Conservation (phyloP, 2,113 vertebrate species). For the Apaloderma vittatum region DNA sequence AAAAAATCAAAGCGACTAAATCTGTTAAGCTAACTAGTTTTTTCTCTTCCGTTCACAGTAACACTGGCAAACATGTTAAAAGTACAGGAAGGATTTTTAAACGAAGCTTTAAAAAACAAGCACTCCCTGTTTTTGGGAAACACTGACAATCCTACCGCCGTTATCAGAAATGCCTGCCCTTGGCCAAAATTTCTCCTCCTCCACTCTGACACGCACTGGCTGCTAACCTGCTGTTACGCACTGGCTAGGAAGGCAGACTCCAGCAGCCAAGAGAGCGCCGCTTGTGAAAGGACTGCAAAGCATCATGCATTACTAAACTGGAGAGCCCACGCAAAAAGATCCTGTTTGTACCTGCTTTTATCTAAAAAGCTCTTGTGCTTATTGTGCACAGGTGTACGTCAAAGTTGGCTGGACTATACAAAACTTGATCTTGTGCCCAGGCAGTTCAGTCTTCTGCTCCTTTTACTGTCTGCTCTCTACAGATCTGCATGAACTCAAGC, state of each 20-base stretch:
- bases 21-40: background rate
- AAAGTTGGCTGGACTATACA: background rate
- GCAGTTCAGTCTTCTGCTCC: background rate
- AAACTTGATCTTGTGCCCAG: background rate
- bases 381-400: background rate
- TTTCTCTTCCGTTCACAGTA: background rate
- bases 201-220: background rate
- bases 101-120: background rate
- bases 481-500: background rate
- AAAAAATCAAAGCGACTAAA: background rate
- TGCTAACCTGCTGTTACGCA: background rate
- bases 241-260: background rate
- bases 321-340: background rate
- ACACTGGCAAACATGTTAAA: background rate
- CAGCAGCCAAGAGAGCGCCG: fast-evolving
- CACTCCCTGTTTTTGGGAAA: background rate
- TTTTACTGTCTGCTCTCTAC: background rate
- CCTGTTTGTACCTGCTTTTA: background rate
- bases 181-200: background rate
- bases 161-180: conserved; percentile 11
- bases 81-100: background rate
- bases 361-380: background rate
- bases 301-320: background rate
- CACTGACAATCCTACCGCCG: background rate
- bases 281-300: background rate